phyloP scores from a whole-genome alignment of 2,888 invertebrate genomes.

The Zhuqinia jingwanae region DNA sequence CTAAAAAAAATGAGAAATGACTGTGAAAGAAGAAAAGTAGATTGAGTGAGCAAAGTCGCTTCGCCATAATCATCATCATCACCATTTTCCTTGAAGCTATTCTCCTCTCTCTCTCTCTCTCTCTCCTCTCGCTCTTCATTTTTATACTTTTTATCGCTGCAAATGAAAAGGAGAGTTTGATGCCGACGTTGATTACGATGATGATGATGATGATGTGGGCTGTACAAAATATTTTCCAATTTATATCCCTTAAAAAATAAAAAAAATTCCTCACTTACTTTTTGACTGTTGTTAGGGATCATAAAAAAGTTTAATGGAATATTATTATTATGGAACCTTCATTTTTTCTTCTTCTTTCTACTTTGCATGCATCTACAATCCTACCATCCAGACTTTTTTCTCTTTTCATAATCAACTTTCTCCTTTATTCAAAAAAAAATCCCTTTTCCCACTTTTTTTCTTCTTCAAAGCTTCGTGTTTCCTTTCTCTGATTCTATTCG shows the following conservation, averaged over 20 bases:
- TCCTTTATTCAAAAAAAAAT: background rate
- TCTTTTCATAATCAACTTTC: slow-evolving; percentile 10
- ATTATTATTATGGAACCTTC: slow-evolving; percentile 38
- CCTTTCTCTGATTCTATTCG: too few species aligned
- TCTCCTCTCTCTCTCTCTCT: background rate
- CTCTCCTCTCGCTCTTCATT: background rate
- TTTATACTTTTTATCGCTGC: slow-evolving; percentile 1
- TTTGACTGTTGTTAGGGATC: slow-evolving; percentile 7
- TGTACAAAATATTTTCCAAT: slow-evolving; percentile 35
- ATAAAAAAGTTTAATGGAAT: slow-evolving; percentile 65
- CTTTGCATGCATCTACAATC: slow-evolving; percentile 32
- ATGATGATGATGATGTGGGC: slow-evolving; percentile 14
- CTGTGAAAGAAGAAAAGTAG: background rate
- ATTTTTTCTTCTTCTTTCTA: slow-evolving; percentile 2
- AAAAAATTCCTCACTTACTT: slow-evolving; percentile 3
- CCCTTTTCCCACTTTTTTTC: background rate
- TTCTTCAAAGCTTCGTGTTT: too few species aligned
- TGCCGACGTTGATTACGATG: background rate
- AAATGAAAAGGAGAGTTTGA: slow-evolving; percentile 39
- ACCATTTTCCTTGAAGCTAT: background rate
- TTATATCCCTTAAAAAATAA: slow-evolving; percentile 16
- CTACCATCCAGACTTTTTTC: background rate
- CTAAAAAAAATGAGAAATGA: slow-evolving; percentile 47
- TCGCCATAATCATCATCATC: background rate
- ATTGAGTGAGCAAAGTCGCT: background rate